phyloP scores from a whole-genome alignment of 2,113 vertebrate species.

The Gymnobelideus leadbeateri region DNA sequence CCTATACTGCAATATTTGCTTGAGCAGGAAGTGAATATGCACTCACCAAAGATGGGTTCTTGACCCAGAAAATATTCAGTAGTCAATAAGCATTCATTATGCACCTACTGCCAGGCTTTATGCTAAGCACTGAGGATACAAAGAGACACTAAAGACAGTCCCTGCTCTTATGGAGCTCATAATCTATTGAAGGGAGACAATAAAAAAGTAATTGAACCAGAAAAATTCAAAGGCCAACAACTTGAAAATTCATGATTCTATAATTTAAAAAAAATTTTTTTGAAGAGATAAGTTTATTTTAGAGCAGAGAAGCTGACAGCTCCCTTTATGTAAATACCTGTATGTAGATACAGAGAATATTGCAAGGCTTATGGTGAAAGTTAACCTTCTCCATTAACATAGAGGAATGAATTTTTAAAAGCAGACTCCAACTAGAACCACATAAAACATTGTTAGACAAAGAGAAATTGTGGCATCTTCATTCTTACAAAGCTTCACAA shows the following conservation, averaged over 20 bases:
- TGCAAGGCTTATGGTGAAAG: neutral
- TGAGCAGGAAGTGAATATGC: neutral
- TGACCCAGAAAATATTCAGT: no score
- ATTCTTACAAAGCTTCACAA: neutral
- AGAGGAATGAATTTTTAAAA: neutral
- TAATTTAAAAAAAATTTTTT: neutral
- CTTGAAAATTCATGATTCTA: neutral
- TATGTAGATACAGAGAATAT: neutral
- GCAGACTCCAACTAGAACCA: neutral
- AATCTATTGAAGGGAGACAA: neutral
- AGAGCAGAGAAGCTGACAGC: neutral
- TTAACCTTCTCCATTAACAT: neutral
- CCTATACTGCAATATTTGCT: neutral
- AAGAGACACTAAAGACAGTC: neutral
- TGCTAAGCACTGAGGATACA: neutral
- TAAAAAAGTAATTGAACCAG: neutral
- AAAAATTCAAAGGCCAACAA: no score
- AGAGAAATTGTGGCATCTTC: neutral
- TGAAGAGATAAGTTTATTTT: neutral
- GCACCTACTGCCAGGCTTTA: neutral
- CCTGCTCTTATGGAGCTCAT: neutral
- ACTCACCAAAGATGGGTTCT: neutral
- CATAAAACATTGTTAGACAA: neutral
- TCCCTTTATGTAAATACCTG: neutral
- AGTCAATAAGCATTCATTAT: neutral